These are phyloP conservation scores for Acrossocheilus wenchowensis DNA, from an alignment of 2,797 vertebrate species.

Conservation along the genomic window DNA sequence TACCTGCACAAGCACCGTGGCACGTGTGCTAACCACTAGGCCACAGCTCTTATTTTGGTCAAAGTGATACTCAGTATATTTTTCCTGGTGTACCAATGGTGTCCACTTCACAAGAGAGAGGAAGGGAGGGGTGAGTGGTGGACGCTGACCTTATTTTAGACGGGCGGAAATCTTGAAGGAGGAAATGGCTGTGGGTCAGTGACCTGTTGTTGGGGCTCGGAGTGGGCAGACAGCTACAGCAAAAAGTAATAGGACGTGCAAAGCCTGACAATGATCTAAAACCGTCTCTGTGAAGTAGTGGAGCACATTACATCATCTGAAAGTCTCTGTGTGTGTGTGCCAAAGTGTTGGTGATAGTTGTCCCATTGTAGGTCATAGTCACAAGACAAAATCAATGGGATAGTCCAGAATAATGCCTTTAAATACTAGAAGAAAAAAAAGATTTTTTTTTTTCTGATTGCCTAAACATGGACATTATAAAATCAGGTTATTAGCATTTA, in stretches of 20 bases:
- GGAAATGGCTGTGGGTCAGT: slow-evolving; percentile 2
- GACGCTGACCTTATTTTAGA: slow-evolving; percentile 1
- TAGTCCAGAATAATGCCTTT: background rate
- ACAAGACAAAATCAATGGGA: background rate
- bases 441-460: background rate
- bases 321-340: slow-evolving; percentile 1
- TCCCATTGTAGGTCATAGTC: background rate
- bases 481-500: background rate
- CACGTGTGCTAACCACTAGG: background rate
- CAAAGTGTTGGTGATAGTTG: background rate
- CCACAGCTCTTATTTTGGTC: background rate
- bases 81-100: background rate
- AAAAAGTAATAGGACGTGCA: background rate
- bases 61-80: background rate
- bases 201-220: background rate
- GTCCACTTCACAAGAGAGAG: background rate
- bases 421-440: background rate
- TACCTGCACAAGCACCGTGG: background rate
- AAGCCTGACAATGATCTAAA: slow-evolving; percentile 11
- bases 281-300: background rate
- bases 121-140: background rate
- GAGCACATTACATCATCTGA: slow-evolving; percentile 18
- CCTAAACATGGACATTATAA: background rate
- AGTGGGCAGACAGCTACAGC: slow-evolving; percentile 9
- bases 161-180: slow-evolving; percentile 12